Percentiles rank a stretch among this genome's conserved stretches.
Evolutionary conservation across 2,113 vertebrate genomes (phyloP).

Genomic region (Isurus oxyrinchus): DNA sequence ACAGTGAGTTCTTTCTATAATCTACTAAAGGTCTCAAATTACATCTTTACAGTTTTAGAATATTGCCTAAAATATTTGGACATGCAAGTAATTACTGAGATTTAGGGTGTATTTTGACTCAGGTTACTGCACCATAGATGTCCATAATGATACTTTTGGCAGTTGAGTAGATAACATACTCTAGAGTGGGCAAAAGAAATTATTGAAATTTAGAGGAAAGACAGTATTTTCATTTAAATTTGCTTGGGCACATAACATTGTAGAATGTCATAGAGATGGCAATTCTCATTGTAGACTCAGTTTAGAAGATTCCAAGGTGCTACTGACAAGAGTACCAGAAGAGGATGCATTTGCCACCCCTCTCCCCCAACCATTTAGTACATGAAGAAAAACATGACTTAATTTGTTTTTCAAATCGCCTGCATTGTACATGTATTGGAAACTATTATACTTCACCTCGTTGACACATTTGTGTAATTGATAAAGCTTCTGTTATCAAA

Average conservation of each 20-base stretch:
- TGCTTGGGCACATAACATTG: too few relatives aligned
- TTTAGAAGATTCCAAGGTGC: too few relatives aligned
- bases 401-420: not conserved
- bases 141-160: not conserved
- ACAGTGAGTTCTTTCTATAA: not conserved
- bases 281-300: too few relatives aligned
- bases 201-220: not conserved
- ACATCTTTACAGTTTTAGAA: not conserved
- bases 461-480: too few relatives aligned
- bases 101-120: not conserved
- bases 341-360: too few relatives aligned
- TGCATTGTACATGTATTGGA: not conserved
- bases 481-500: too few relatives aligned
- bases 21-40: not conserved
- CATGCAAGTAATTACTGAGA: not conserved
- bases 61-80: not conserved
- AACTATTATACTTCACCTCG: too few relatives aligned
- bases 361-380: too few relatives aligned
- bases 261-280: too few relatives aligned
- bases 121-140: not conserved
- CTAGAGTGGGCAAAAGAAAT: not conserved
- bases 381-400: not conserved
- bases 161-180: not conserved
- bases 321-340: too few relatives aligned
- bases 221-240: not conserved